Evolutionary conservation across 2,888 invertebrate genomes (phyloP).

Genomic region (Ceratothoa steindachneri): DNA sequence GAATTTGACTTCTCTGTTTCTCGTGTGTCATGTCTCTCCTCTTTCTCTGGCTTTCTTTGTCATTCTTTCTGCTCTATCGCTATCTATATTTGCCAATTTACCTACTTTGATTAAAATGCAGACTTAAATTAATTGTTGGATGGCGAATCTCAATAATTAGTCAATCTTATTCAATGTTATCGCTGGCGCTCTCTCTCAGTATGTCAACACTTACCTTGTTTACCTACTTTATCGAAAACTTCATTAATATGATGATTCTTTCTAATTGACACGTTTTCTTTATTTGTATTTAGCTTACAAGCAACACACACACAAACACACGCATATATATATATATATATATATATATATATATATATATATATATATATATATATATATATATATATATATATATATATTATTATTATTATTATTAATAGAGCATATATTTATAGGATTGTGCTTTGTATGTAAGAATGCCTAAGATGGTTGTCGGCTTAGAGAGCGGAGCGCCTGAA

Average conservation of each 20-base stretch:
- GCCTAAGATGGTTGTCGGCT: no score
- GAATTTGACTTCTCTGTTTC: no score
- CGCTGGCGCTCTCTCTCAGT: not conserved
- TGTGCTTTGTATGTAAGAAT: no score
- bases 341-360: not conserved
- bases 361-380: not conserved
- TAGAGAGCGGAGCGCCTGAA: no score
- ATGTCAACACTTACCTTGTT: not conserved
- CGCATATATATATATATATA: not conserved
- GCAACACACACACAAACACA: not conserved
- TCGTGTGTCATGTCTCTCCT: no score
- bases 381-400: not conserved
- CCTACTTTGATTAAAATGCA: not conserved
- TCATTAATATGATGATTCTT: not conserved
- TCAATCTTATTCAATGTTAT: not conserved
- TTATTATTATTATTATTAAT: not conserved
- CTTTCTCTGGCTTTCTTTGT: no score
- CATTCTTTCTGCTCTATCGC: not conserved
- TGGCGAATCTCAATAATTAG: not conserved
- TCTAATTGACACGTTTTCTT: not conserved
- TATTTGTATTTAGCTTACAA: not conserved
- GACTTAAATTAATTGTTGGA: not conserved
- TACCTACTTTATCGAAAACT: not conserved
- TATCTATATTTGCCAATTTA: not conserved
- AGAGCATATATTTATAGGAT: no score